Evolutionary conservation across 2,888 invertebrate genomes (phyloP), one percentile per base, ranked within the genome.

Genomic region (Andrena flavipes): DNA sequence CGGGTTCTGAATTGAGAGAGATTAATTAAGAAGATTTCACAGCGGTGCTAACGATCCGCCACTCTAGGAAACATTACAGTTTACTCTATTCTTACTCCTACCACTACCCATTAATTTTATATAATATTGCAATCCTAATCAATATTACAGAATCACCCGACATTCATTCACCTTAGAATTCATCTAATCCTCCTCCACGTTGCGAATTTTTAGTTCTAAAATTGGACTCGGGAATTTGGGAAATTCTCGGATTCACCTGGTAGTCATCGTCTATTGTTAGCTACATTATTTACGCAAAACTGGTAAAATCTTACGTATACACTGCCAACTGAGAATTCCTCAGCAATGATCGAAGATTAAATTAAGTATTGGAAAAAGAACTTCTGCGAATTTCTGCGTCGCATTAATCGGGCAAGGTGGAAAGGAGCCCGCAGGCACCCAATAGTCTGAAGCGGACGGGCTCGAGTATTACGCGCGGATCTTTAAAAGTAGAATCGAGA

Each of bases 401-500:
- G 10, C 10, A 23, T 23, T 23, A 23, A 56, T 26, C 10, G 4
- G 23, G 16, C 13, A 7, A 5, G 23, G 48, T 60, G 29, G 13
- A 48, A 30, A 23, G 7, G 13, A 26, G 30, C 20, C 13, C 23
- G 13, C 16, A 10, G 20, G 64, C 65, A 75, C 59, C 65, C 33
- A 42, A 59, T 10, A 23, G 77, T 62, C 49, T 67, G 67, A 20
- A 20, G 8, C 30, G 51, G 42, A 3, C 2, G 0, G 20, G n/a
- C 23, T 42, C 42, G 42, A 42, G 42, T 16, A 4, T 65, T 54
- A 60, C 67, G 59, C 26, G n/a, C n/a, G 20, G 16, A 42, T 68
- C 26, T 74, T 80, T 80, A 71, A 82, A 82, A 82, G 82, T 82
- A 75, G 82, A 70, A 80, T 16, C 69, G 56, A 78, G 62, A 82